Base-by-base conservation (phyloP, 2,888 invertebrate species). In the Macrophya alboannulata region DNA sequence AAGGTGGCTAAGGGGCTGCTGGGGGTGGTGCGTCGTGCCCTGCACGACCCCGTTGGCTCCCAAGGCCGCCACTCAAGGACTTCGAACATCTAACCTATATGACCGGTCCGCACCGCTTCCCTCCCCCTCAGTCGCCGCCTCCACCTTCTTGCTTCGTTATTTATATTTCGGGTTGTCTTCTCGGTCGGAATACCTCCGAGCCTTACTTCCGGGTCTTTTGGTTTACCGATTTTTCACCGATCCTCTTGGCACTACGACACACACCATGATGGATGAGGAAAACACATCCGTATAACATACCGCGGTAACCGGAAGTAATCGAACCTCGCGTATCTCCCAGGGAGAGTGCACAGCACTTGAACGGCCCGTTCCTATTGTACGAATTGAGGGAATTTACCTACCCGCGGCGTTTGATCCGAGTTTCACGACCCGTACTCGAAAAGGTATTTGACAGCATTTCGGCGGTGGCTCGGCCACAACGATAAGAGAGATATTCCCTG, bases 21-120 rank as follows among this genome's bases (percentile, higher is more conserved):
- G 89, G 91, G 91, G 90, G 89, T 89, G 89, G 91, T 91, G 91
- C 92, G 90, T 90, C 91, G 90, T 92, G 91, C 90, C 91, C 90
- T 89, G 92, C 91, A 91, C 91, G 92, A 92, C 92, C 92, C 92
- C 92, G 92, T 91, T 91, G 92, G 92, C 92, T 92, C 91, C 92
- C 91, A 91, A 91, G 91, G 92, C 92, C 91, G 92, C 90, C 91
- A 89, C 89, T 88, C 90, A 88, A 91, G 88, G 91, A 92, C 92
- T 91, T 92, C 92, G 90, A 92, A 90, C 92, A 92, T 92, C 92
- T 92, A 92, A 92, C 90, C 91, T 89, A 89, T 90, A 88, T 89
- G 85, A 86, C 87, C 87, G 89, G 87, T 89, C 89, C 88, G 86
- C 85, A 65, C 85, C 74, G 55, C 85, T 76, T 83, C 72, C 82